Evolutionary conservation across 2,797 vertebrate genomes (phyloP).

Genomic region (Pterois miles): DNA sequence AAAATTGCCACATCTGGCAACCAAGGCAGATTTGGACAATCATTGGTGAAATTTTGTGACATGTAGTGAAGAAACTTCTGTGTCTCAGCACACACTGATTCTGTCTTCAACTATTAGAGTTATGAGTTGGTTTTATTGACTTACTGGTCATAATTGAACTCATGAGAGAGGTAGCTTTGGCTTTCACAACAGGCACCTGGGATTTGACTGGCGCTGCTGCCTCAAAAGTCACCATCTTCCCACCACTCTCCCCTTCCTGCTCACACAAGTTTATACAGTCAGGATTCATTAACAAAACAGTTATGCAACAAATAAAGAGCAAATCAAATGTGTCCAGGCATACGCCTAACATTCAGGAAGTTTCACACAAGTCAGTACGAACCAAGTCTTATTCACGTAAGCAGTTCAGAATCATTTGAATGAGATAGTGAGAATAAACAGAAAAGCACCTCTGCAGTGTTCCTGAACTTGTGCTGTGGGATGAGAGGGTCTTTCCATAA

Average conservation of each 20-base stretch:
- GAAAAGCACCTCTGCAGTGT: constrained; percentile 86
- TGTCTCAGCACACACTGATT: not conserved
- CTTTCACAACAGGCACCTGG: constrained; percentile 76
- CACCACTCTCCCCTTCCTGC: constrained; percentile 70
- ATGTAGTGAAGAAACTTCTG: not conserved
- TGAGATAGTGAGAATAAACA: constrained; percentile 2
- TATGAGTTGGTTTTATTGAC: constrained; percentile 43
- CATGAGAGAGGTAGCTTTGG: constrained; percentile 88
- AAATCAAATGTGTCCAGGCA: not conserved
- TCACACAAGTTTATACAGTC: constrained; percentile 33
- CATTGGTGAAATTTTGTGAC: not conserved
- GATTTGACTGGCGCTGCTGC: constrained; percentile 45
- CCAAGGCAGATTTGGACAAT: not conserved
- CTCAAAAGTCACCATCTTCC: constrained; percentile 51
- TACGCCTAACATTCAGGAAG: not conserved
- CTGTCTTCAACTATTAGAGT: not conserved
- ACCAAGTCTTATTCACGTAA: not conserved
- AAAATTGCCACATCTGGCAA: not conserved
- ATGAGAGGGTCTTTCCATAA: constrained; percentile 93
- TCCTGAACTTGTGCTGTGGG: constrained; percentile 91
- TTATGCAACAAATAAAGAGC: constrained; percentile 16
- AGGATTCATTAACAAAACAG: constrained; percentile 16
- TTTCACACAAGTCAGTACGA: not conserved
- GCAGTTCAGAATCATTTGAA: not conserved
- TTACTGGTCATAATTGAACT: constrained; percentile 95